These are phyloP conservation scores for Seladonia tumulorum DNA, from an alignment of 2,888 invertebrate species.

Conservation along the genomic window DNA sequence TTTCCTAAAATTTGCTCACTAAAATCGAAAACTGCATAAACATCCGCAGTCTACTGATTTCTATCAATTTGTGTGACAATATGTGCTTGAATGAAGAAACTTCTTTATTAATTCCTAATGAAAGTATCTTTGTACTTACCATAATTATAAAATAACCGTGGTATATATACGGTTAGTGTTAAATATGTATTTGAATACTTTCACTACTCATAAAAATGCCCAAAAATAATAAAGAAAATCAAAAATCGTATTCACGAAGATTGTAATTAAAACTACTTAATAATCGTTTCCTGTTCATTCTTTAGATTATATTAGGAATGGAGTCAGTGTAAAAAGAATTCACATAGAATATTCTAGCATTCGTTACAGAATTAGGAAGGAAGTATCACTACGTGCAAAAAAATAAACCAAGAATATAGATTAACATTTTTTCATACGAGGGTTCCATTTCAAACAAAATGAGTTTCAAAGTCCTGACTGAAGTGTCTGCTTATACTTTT, in stretches of 20 bases:
- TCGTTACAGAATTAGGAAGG: not conserved
- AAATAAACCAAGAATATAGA: not conserved
- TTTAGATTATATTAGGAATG: not conserved
- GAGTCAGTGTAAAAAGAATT: not conserved
- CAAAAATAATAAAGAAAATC: too few species aligned
- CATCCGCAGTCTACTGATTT: too few species aligned
- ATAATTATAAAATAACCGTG: too few species aligned
- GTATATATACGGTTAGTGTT: too few species aligned
- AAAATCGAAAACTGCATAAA: too few species aligned
- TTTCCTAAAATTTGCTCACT: too few species aligned
- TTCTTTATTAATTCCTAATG: not conserved
- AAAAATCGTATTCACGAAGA: not conserved
- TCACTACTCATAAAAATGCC: too few species aligned
- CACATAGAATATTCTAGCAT: not conserved
- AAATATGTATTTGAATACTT: too few species aligned
- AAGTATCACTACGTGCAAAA: not conserved
- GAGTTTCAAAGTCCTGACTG: not conserved
- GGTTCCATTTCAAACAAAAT: not conserved
- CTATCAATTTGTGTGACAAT: not conserved
- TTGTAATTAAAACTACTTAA: not conserved
- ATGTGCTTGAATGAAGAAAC: not conserved
- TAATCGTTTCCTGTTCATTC: too few species aligned
- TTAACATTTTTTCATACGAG: not conserved
- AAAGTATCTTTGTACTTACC: not conserved
- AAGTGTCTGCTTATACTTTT: not conserved